Base-by-base conservation (phyloP, 2,797 vertebrate species). In the Melanotaenia trifasciata region DNA sequence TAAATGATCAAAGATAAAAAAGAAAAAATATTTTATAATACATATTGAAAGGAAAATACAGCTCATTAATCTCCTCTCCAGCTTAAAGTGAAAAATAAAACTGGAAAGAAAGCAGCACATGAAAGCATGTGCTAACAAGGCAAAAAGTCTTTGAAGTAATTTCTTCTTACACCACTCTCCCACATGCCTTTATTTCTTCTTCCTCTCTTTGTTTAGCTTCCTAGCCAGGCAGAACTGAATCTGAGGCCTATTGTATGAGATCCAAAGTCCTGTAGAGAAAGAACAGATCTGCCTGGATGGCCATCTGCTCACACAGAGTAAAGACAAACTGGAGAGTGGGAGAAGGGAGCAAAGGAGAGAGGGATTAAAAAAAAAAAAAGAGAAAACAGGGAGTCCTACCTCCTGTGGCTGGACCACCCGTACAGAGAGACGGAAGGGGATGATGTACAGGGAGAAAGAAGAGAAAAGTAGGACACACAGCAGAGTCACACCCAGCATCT, bases 281-380 rank as follows among this genome's bases (percentile, higher is more conserved):
- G 62, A 87, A 80, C 84, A 85, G 67, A 85, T 86, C 82, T 86
- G 80, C 84, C 81, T 82, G 84, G 87, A 84, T 72, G 76, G 79
- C 87, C 91, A 91, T 92, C 90, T 94, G 91, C 72, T 90, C 84
- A 75, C 73, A 79, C 65, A 30, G 64, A 83, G 54, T 53, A 56
- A 70, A 87, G 80, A 84, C 75, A 81, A 81, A 81, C 67, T 47
- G 58, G 24, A 62, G 43, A 59, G 65, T 47, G 36, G 26, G 43
- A n/a, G 54, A 24, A 12, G 32, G 33, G 16, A 63, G 59, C 13
- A 59, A 51, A 51, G 57, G 24, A 66, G 51, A 53, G 5, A 43
- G 40, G 40, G 13, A 43, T 43, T 33, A 58, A 28, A 4, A 22
- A 16, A 11, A 20, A 32, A 43, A 43, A 58, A 64, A 14, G 54